These are phyloP conservation scores for Maccullochella peelii DNA, from an alignment of 2,113 vertebrate species.

Conservation along the genomic window DNA sequence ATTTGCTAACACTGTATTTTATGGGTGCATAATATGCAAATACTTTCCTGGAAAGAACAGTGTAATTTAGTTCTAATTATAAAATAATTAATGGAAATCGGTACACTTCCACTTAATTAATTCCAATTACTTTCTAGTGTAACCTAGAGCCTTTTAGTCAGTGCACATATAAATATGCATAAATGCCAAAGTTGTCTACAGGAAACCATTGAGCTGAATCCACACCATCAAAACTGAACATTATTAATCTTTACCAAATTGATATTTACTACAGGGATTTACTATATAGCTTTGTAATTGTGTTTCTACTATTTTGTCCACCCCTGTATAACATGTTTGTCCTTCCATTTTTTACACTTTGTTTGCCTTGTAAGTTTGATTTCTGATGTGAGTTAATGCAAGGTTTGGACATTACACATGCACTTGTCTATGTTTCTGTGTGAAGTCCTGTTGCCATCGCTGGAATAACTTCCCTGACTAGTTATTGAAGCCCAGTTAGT, in stretches of 20 bases:
- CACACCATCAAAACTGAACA: not conserved
- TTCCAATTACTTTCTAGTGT: not conserved
- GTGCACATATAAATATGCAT: not conserved
- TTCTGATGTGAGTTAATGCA: not conserved
- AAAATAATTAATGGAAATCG: not conserved
- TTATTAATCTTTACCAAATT: not conserved
- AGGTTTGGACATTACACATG: not conserved
- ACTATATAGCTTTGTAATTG: not conserved
- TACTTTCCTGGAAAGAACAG: not conserved
- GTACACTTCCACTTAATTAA: not conserved
- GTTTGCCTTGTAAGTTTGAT: not conserved
- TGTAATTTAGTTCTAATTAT: not conserved
- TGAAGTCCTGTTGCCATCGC: not conserved
- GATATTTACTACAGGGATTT: not conserved
- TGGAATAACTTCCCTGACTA: not conserved
- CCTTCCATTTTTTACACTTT: not conserved
- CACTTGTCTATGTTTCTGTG: not conserved
- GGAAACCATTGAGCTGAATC: not conserved
- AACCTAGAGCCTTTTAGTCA: not conserved
- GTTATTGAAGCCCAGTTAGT: not conserved
- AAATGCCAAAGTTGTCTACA: not conserved
- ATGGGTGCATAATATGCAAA: not conserved
- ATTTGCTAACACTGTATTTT: not conserved
- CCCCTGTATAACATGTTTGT: too few relatives aligned
- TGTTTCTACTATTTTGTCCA: not conserved